Base-by-base conservation (phyloP, 2,113 vertebrate species). In the Toxostoma redivivum region DNA sequence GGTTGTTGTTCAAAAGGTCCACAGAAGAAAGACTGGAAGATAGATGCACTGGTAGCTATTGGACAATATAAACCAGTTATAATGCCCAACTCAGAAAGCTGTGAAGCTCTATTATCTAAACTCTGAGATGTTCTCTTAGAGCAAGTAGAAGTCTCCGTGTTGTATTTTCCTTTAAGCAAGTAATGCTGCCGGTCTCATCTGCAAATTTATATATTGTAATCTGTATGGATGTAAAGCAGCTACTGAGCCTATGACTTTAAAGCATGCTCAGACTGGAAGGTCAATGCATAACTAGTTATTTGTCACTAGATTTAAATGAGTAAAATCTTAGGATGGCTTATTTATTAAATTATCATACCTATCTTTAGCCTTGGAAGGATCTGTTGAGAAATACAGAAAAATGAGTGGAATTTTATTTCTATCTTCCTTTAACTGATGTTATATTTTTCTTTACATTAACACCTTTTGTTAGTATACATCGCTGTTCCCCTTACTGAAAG, bases 391-490 rank as follows among this genome's bases (percentile, higher is more conserved):
- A 84, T 35, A 66, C 61, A 33, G 30, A 60, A 61, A 89, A 88
- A 30, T 21, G 2, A 79, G 6, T 6, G 35, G 37, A 53, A 56
- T 86, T 80, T 87, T 66, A 44, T 35, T 90, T 78, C 45, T 80
- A 4, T n/a, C 15, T 38, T 35, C 13, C 7, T 88, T 86, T 60
- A 40, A 40, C 8, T 33, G 33, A 93, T 8, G 5, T 58, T 77
- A 8, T 27, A 16, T 72, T 60, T 48, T 70, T 53, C 64, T 18
- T 44, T 12, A 10, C 11, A 31, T 4, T 6, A 48, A 6, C 2
- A 35, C 8, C 17, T 90, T 33, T 88, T 7, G 0, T 45, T 33
- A 28, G n/a, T 0, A 0, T 38, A 7, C 6, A 35, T 38, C 10
- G 37, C 22, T 70, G 6, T 12, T 70, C 5, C 11, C 10, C 27